phyloP scores from a whole-genome alignment of 2,888 invertebrate species.

The Diaphora mendica region DNA sequence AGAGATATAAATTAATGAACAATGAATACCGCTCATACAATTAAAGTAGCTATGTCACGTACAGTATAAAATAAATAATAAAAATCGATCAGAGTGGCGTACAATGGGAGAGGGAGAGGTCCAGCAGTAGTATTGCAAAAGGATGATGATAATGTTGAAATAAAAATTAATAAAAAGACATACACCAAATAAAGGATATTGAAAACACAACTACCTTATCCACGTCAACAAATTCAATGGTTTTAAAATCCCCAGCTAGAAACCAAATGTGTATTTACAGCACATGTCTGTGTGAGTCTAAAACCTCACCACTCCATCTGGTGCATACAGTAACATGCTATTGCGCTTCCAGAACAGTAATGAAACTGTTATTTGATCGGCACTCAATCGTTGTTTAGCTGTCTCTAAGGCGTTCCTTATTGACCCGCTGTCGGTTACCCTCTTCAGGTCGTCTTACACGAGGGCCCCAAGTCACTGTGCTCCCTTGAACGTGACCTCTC shows the following conservation, averaged over 20 bases:
- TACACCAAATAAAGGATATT: too few species aligned
- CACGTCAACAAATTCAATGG: background rate
- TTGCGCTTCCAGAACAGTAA: constrained; percentile 9
- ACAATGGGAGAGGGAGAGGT: too few species aligned
- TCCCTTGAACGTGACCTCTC: constrained; percentile 51
- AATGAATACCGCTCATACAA: too few species aligned
- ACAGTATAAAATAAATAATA: too few species aligned
- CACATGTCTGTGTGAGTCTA: background rate
- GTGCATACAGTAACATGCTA: background rate
- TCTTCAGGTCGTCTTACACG: constrained; percentile 41
- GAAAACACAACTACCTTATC: background rate
- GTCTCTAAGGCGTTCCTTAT: constrained; percentile 37
- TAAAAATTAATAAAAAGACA: too few species aligned
- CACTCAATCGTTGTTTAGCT: constrained; percentile 40
- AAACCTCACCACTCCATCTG: background rate
- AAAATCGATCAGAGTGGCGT: too few species aligned
- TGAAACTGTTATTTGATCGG: constrained; percentile 45
- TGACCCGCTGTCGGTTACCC: constrained; percentile 35
- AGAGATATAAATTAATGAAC: too few species aligned
- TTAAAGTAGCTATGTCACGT: too few species aligned
- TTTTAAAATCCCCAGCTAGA: background rate
- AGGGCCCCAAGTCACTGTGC: constrained; percentile 46
- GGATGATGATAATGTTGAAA: too few species aligned
- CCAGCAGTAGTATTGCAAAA: too few species aligned
- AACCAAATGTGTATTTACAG: background rate